A percentile compares a stretch with the other conserved stretches of the same genome.
Conservation (phyloP, 2,113 vertebrate genomes). For the Paracanthobrama guichenoti region DNA sequence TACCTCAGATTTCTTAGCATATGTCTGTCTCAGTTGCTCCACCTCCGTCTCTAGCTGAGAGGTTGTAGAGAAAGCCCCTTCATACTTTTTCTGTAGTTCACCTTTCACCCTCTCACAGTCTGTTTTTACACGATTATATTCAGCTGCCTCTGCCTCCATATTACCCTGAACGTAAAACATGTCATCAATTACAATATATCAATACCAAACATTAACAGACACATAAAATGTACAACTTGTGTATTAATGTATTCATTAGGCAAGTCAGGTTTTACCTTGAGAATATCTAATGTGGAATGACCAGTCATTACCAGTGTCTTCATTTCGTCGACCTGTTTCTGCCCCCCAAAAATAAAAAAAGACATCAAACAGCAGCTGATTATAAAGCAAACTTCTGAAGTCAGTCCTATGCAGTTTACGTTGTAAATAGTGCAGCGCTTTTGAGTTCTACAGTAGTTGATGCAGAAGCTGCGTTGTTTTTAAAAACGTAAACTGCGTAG, state of each 20-base stretch:
- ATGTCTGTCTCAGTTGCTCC: slow-evolving; percentile 49
- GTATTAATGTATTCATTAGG: background rate
- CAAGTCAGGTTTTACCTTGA: slow-evolving; percentile 65
- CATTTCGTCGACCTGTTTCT: slow-evolving; percentile 65
- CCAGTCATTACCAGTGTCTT: slow-evolving; percentile 59
- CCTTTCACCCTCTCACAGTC: slow-evolving; percentile 53
- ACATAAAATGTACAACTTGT: background rate
- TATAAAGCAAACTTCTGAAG: background rate
- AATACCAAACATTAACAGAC: slow-evolving; percentile 14
- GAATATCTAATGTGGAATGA: slow-evolving; percentile 46
- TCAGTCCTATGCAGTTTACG: too few relatives aligned
- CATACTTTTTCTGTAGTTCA: slow-evolving; percentile 60
- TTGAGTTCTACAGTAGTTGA: too few relatives aligned
- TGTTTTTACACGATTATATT: slow-evolving; percentile 50
- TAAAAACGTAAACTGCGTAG: too few relatives aligned
- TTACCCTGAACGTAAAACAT: slow-evolving; percentile 59
- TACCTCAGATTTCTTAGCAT: slow-evolving; percentile 59
- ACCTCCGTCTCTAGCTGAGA: slow-evolving; percentile 63
- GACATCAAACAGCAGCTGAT: background rate
- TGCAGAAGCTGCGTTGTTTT: too few relatives aligned
- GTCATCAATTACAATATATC: background rate
- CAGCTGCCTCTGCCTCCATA: slow-evolving; percentile 40
- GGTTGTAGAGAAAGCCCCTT: slow-evolving; percentile 55
- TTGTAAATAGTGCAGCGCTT: too few relatives aligned
- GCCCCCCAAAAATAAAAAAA: slow-evolving; percentile 36